phyloP scores from a whole-genome alignment of 2,888 invertebrate genomes.

The Pristionchus arcanus region DNA sequence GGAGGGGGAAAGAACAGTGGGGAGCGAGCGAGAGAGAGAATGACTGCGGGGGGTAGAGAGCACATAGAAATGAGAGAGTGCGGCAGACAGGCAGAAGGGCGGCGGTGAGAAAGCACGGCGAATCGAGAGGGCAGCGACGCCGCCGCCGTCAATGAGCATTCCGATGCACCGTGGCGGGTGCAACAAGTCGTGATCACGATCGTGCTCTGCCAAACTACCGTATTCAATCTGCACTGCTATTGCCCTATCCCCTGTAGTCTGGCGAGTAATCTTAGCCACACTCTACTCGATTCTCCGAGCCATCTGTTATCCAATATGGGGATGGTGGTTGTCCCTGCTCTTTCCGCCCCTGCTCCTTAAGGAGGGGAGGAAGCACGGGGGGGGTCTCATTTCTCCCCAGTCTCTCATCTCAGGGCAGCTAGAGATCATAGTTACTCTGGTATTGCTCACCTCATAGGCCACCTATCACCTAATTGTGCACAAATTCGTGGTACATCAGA shows the following conservation, averaged over 20 bases:
- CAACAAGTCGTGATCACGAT: too few relatives aligned
- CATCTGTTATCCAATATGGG: constrained; percentile 45
- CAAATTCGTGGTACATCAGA: too few relatives aligned
- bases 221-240: neutral
- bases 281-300: neutral
- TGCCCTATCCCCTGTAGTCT: neutral
- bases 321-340: too few relatives aligned
- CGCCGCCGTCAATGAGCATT: neutral
- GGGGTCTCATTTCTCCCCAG: too few relatives aligned
- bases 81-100: neutral
- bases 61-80: neutral
- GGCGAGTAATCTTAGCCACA: constrained; percentile 19
- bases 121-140: neutral
- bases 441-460: too few relatives aligned
- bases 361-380: neutral
- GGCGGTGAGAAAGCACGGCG: neutral
- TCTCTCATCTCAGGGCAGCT: neutral
- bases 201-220: neutral
- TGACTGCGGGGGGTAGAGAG: constrained; percentile 10
- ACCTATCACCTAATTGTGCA: too few relatives aligned
- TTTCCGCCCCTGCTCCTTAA: neutral
- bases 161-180: neutral
- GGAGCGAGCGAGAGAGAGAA: neutral
- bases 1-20: constrained; percentile 5
- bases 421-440: too few relatives aligned